Percentiles rank a stretch among this genome's conserved stretches.
phyloP scores from a whole-genome alignment of 1,140 invertebrate genomes.

The Pogonomyrmex barbatus region DNA sequence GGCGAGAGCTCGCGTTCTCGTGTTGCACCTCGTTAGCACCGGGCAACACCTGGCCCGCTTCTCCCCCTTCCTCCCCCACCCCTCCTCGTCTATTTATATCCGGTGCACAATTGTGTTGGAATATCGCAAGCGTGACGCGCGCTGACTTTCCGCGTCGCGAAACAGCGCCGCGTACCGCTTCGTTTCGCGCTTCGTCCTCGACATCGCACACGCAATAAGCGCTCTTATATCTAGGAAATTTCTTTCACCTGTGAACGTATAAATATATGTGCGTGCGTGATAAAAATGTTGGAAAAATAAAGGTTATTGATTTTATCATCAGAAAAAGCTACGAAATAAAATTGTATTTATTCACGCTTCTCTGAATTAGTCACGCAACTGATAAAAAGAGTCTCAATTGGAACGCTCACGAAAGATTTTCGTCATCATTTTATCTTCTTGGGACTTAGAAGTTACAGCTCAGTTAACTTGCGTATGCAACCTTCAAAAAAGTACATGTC shows the following conservation, averaged over 20 bases:
- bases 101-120: conserved; percentile 44
- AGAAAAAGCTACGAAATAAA: not conserved
- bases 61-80: not conserved
- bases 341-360: not conserved
- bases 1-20: conserved; percentile 61
- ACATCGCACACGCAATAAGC: conserved; percentile 9
- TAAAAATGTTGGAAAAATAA: not conserved
- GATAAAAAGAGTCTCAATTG: not conserved
- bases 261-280: not conserved
- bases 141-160: conserved; percentile 59
- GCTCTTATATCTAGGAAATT: conserved; percentile 20
- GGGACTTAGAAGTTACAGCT: not conserved
- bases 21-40: conserved; percentile 70
- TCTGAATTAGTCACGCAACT: not conserved
- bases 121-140: conserved; percentile 61
- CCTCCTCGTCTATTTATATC: conserved; percentile 49
- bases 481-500: not conserved
- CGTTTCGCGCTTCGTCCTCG: conserved; percentile 38
- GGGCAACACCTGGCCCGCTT: conserved; percentile 61
- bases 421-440: not conserved
- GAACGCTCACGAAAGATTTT: not conserved
- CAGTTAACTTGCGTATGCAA: not conserved
- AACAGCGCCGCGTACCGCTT: conserved; percentile 18
- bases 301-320: not conserved
- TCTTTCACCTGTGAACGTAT: not conserved